A percentile compares a stretch with the other conserved stretches of the same genome.
Evolutionary conservation across 2,797 vertebrate species (phyloP).

Genomic region (Yasuhikotakia modesta): DNA sequence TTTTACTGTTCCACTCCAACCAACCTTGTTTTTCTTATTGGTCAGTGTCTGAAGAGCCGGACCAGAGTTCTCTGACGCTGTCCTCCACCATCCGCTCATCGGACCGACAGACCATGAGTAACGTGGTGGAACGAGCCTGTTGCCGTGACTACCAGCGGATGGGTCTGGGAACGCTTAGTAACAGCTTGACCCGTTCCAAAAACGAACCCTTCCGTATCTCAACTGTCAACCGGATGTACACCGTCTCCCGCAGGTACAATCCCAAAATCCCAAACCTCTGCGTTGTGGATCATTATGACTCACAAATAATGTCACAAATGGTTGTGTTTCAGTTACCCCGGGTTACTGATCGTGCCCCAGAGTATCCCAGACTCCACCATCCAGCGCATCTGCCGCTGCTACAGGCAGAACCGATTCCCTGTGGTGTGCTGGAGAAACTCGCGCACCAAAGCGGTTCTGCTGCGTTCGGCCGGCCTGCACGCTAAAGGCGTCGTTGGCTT

Average conservation of each 20-base stretch:
- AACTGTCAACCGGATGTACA: constrained; percentile 96
- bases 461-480: constrained; percentile 91
- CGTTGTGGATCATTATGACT: too few relatives aligned
- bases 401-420: constrained; percentile 93
- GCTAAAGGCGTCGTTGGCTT: constrained; percentile 94
- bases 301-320: too few relatives aligned
- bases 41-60: constrained; percentile 90
- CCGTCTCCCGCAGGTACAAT: constrained; percentile 89
- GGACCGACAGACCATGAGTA: constrained; percentile 92
- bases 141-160: constrained; percentile 96
- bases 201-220: constrained; percentile 94
- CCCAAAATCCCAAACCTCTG: too few relatives aligned
- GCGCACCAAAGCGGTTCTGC: constrained; percentile 88
- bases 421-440: constrained; percentile 94
- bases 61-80: constrained; percentile 86
- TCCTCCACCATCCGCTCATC: constrained; percentile 88
- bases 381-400: constrained; percentile 92
- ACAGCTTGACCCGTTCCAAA: constrained; percentile 93
- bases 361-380: constrained; percentile 89
- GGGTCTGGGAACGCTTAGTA: constrained; percentile 95
- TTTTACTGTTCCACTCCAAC: background rate
- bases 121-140: constrained; percentile 91
- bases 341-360: constrained; percentile 94
- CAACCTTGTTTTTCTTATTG: constrained; percentile 5
- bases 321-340: constrained; percentile 90